Evolutionary conservation across 2,888 invertebrate genomes (phyloP).

Genomic region (Reticulitermes lucifugus): DNA sequence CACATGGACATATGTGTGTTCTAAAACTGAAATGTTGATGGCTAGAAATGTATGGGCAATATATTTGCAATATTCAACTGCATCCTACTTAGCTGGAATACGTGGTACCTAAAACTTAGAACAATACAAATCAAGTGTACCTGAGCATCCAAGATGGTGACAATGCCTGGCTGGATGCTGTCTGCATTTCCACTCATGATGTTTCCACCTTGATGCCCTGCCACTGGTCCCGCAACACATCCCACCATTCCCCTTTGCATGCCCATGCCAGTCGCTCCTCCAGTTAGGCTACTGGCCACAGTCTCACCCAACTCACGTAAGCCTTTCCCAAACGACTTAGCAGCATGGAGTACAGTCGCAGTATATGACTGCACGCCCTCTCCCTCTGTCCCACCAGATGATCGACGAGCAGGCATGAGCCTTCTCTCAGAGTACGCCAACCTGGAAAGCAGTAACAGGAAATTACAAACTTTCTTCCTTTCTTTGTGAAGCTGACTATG

Average conservation of each 20-base stretch:
- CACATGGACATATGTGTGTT: too few relatives aligned
- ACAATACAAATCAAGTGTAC: constrained; percentile 60
- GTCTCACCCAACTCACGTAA: constrained; percentile 91
- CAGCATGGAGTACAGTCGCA: constrained; percentile 93
- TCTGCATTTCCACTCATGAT: constrained; percentile 59
- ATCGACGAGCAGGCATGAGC: constrained; percentile 79
- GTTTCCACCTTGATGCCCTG: not conserved
- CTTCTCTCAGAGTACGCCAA: constrained; percentile 83
- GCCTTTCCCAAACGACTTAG: constrained; percentile 93
- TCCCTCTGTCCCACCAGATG: constrained; percentile 74
- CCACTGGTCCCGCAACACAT: constrained; percentile 52
- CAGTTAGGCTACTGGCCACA: constrained; percentile 90
- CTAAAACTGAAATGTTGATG: too few relatives aligned
- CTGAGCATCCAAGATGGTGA: constrained; percentile 89
- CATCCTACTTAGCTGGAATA: not conserved
- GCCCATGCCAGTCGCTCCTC: constrained; percentile 59
- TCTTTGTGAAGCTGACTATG: too few relatives aligned
- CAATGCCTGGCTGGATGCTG: constrained; percentile 84
- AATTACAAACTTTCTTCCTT: too few relatives aligned
- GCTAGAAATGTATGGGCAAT: too few relatives aligned
- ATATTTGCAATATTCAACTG: too few relatives aligned
- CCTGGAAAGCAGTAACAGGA: not conserved
- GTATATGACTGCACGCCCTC: constrained; percentile 85
- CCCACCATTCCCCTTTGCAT: constrained; percentile 31
- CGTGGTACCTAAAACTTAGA: not conserved